Conservation (phyloP, 2,797 vertebrate genomes). For the Remorina albescens region DNA sequence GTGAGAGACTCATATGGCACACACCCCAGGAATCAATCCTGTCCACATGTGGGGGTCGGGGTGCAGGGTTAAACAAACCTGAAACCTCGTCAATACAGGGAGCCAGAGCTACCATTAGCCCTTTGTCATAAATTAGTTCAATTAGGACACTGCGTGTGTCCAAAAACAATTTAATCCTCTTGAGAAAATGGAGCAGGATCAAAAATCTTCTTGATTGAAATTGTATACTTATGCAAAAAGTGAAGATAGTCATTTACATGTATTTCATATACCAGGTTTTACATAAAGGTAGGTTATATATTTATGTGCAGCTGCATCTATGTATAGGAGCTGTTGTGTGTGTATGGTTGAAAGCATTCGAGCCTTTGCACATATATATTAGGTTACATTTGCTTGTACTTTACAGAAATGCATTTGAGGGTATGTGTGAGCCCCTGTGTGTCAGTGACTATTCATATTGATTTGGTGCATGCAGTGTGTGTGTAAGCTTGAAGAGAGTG, state of each 20-base stretch:
- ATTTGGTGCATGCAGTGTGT: constrained; percentile 11
- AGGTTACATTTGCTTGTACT: neutral
- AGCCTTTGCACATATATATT: neutral
- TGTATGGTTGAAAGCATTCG: neutral
- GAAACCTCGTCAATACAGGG: too few species aligned
- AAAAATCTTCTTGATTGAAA: too few species aligned
- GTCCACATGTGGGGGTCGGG: too few species aligned
- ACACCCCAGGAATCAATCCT: too few species aligned
- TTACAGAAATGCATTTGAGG: neutral
- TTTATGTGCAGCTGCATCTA: neutral
- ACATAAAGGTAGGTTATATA: neutral
- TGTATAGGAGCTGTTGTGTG: neutral
- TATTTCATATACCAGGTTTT: neutral
- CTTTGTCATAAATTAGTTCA: too few species aligned
- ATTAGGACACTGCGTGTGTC: too few species aligned
- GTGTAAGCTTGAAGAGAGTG: constrained; percentile 19
- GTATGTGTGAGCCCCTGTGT: neutral
- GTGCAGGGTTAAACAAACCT: too few species aligned
- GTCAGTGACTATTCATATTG: constrained; percentile 5
- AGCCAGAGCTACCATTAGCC: too few species aligned
- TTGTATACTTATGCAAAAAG: neutral
- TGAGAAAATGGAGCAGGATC: too few species aligned
- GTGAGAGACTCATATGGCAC: too few species aligned
- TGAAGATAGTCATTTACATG: neutral
- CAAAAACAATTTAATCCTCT: too few species aligned